Conservation (phyloP, 2,888 invertebrate genomes). For the Agrochola lota region DNA sequence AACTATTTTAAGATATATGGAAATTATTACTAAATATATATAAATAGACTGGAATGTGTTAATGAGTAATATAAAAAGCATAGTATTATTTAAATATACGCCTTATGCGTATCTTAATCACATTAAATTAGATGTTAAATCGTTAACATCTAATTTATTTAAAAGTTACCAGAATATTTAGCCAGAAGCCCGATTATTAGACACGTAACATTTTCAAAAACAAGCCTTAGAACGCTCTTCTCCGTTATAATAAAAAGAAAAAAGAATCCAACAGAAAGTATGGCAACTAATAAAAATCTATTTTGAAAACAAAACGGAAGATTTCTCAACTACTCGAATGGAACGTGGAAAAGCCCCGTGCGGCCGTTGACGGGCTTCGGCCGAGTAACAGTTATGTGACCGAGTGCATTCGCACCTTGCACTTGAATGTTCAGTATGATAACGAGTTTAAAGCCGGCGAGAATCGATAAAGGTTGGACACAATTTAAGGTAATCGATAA, state of each 20-base stretch:
- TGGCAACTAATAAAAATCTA: slow-evolving; percentile 1
- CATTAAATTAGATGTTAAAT: too few species aligned
- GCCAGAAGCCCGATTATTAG: too few species aligned
- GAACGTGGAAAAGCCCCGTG: slow-evolving; percentile 38
- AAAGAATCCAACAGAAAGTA: background rate
- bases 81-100: too few species aligned
- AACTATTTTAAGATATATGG: too few species aligned
- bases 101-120: too few species aligned
- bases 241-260: background rate
- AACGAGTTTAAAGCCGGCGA: slow-evolving; percentile 10
- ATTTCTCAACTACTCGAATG: slow-evolving; percentile 29
- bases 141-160: too few species aligned
- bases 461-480: slow-evolving; percentile 2
- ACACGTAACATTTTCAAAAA: background rate
- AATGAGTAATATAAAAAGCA: too few species aligned
- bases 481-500: background rate
- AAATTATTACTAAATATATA: too few species aligned
- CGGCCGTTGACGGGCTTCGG: slow-evolving; percentile 54
- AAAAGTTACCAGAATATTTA: too few species aligned
- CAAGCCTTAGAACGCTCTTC: too few species aligned
- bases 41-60: too few species aligned
- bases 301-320: slow-evolving; percentile 26
- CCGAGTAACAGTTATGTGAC: slow-evolving; percentile 65
- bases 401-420: slow-evolving; percentile 63
- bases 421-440: slow-evolving; percentile 39